Evolutionary conservation across 1,140 invertebrate species (phyloP).

Genomic region (Aradophagus sp.): DNA sequence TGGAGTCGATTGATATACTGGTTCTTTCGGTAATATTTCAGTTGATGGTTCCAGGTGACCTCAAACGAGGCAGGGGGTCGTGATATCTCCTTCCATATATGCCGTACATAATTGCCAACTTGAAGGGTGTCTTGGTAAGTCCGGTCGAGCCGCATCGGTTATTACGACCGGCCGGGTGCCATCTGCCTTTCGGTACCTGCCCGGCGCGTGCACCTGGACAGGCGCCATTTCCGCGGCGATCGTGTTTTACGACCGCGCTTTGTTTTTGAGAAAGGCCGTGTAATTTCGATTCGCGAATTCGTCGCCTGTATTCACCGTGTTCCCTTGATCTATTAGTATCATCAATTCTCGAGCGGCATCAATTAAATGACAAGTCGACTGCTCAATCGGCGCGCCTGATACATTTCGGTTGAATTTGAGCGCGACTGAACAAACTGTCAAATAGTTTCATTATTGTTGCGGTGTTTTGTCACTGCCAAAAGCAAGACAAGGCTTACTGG

Average conservation of each 20-base stretch:
- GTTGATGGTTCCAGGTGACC: slow-evolving; percentile 39
- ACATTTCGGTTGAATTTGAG: slow-evolving; percentile 9
- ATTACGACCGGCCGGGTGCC: slow-evolving; percentile 49
- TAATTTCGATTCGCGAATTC: slow-evolving; percentile 33
- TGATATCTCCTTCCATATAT: slow-evolving; percentile 31
- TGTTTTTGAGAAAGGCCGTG: slow-evolving; percentile 20
- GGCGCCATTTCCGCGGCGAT: slow-evolving; percentile 18
- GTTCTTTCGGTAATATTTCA: slow-evolving; percentile 1
- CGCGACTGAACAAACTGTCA: slow-evolving; percentile 14
- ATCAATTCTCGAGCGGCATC: slow-evolving; percentile 38
- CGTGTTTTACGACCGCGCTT: slow-evolving; percentile 7
- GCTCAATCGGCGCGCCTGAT: slow-evolving; percentile 25
- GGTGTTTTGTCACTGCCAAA: slow-evolving; percentile 11
- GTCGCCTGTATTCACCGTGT: slow-evolving; percentile 3
- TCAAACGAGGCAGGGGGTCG: slow-evolving; percentile 40
- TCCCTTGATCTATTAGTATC: slow-evolving; percentile 34
- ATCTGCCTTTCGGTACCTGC: slow-evolving; percentile 53
- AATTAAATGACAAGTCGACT: slow-evolving; percentile 48
- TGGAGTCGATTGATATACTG: slow-evolving; percentile 15
- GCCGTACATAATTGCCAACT: slow-evolving; percentile 44
- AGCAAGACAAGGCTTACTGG: slow-evolving; percentile 5
- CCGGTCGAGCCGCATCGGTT: slow-evolving; percentile 46
- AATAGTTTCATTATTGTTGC: slow-evolving; percentile 34
- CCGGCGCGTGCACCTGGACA: slow-evolving; percentile 43
- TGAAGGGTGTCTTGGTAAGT: slow-evolving; percentile 49